Evolutionary conservation across 2,888 invertebrate genomes (phyloP), one percentile per base, ranked within the genome.

Genomic region (Achlya flavicornis): DNA sequence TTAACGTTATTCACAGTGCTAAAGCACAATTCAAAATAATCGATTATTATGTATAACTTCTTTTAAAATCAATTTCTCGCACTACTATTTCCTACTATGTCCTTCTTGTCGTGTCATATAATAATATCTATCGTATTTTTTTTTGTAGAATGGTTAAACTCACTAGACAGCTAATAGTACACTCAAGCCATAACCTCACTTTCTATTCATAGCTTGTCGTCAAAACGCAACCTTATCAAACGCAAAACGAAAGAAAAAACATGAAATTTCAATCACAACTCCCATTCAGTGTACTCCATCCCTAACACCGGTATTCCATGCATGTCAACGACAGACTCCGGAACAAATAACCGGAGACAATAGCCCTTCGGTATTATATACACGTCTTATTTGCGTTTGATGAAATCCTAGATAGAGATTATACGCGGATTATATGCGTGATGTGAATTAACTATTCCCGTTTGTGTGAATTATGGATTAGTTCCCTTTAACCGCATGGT

Each of bases 361-460:
- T 77, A 66, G 74, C 63, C 19, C 53, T 53, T 10, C 53, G 65
- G 69, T 75, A 67, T 72, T 53, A 53, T 53, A 10, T 53, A 53
- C 67, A 65, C 73, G 66, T 74, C 73, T 78, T 80, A 77, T 77
- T 78, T 75, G 72, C 69, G 75, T 77, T 70, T 75, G 71, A 76
- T 73, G 71, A 69, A 74, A 73, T 77, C 71, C 63, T n/a, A 1
- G 3, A n/a, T 53, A 14, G 19, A 10, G 53, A 19, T 53, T 53
- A 53, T 53, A n/a, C 19, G 53, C 8, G 10, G 53, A 53, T 10
- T 53, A 53, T n/a, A 53, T 19, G 19, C 53, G 53, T 53, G 53
- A 53, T n/a, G 10, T 19, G 53, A 53, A 53, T 53, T 53, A 53
- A 53, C 53, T 53, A 53, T 53, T 46, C 46, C 19, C 11, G 53